Conservation (phyloP, 2,888 invertebrate species). For the Agrochola litura region DNA sequence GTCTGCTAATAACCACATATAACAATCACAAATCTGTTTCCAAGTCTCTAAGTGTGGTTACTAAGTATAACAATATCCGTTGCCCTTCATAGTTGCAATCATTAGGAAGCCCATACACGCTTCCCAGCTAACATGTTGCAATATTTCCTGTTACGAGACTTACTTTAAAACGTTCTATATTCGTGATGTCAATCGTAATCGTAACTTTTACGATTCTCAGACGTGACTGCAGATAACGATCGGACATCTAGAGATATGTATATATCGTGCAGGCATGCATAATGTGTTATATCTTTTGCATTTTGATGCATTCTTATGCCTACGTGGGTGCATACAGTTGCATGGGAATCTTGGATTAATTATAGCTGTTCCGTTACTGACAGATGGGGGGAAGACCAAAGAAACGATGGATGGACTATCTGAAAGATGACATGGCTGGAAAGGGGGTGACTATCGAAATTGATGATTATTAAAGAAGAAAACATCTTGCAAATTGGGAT, state of each 20-base stretch:
- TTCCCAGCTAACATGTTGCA: constrained; percentile 8
- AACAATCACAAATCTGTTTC: neutral
- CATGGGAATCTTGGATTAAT: constrained; percentile 22
- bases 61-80: neutral
- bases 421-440: neutral
- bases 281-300: constrained; percentile 37
- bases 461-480: neutral
- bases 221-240: constrained; percentile 36
- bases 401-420: neutral
- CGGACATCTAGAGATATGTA: neutral
- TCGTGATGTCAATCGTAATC: constrained; percentile 25
- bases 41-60: neutral
- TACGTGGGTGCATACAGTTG: constrained; percentile 5
- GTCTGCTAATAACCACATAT: neutral
- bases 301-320: constrained; percentile 16
- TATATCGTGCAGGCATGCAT: constrained; percentile 18
- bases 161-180: constrained; percentile 32
- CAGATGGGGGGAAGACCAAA: neutral
- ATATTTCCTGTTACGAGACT: constrained; percentile 15
- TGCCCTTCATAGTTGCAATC: neutral
- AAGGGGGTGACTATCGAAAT: neutral
- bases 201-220: constrained; percentile 21
- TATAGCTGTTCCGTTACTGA: neutral
- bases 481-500: neutral
- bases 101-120: neutral